Evolutionary conservation across 2,888 invertebrate genomes (phyloP).

Genomic region (Aspidiotus destructor): DNA sequence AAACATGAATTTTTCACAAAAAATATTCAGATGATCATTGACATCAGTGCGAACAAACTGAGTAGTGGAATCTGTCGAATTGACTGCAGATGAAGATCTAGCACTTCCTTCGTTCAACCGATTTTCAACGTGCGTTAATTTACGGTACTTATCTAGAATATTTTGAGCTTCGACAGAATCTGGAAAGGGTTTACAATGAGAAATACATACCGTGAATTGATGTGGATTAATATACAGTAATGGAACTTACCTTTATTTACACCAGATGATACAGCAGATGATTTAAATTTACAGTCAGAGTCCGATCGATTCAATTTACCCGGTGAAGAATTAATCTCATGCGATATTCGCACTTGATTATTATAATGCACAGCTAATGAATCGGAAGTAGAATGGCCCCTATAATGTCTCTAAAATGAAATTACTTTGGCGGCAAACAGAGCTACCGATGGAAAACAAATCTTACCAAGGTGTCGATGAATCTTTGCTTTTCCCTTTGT

Average conservation of each 20-base stretch:
- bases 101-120: constrained; percentile 45
- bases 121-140: constrained; percentile 51
- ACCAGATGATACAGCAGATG: background rate
- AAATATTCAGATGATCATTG: constrained; percentile 19
- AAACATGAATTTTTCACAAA: constrained; percentile 42
- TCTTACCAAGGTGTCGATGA: constrained; percentile 37
- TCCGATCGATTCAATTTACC: background rate
- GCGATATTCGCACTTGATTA: constrained; percentile 10
- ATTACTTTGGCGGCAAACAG: too few relatives aligned
- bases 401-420: background rate
- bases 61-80: background rate
- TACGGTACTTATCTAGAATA: constrained; percentile 87
- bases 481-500: constrained; percentile 51
- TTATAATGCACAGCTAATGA: constrained; percentile 23
- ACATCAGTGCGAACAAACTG: constrained; percentile 2
- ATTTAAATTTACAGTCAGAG: background rate
- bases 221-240: too few relatives aligned
- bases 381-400: constrained; percentile 24
- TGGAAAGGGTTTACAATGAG: too few relatives aligned
- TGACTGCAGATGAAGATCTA: constrained; percentile 1
- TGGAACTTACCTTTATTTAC: background rate
- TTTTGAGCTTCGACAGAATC: too few relatives aligned
- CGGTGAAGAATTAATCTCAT: constrained; percentile 10
- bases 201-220: too few relatives aligned
- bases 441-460: background rate